Conservation (phyloP, 64 coral and sea anemone species). For the Actinia equina region DNA sequence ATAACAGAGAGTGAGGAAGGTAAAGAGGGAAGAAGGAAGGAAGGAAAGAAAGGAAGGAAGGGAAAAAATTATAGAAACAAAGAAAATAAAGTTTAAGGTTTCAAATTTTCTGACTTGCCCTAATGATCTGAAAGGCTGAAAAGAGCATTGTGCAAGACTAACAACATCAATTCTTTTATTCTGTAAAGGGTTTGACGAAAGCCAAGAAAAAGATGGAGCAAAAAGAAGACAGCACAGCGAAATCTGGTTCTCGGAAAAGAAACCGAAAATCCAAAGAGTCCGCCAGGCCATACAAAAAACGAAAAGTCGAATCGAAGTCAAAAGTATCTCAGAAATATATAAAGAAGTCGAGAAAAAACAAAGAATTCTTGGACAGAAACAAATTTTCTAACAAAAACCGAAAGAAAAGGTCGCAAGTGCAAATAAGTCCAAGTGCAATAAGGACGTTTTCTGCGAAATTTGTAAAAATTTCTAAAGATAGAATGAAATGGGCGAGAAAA, state of each 20-base stretch:
- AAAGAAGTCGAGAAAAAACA: background rate
- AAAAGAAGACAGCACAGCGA: background rate
- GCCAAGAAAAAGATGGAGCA: background rate
- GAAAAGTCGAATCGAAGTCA: background rate
- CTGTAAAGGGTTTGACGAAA: too few species aligned
- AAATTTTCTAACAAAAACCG: background rate
- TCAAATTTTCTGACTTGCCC: too few species aligned
- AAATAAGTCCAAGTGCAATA: background rate
- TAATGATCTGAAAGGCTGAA: too few species aligned
- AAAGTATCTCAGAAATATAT: background rate
- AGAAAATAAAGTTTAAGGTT: too few species aligned
- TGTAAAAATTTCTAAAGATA: conserved; percentile 52
- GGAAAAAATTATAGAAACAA: too few species aligned
- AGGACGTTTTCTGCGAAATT: conserved; percentile 35
- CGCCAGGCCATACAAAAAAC: background rate
- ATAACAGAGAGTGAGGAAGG: too few species aligned
- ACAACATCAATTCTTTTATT: too few species aligned
- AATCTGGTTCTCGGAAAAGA: background rate
- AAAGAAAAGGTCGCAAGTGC: background rate
- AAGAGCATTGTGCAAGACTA: too few species aligned
- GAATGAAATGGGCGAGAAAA: conserved; percentile 36
- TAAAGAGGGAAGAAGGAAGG: too few species aligned
- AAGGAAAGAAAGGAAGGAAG: too few species aligned
- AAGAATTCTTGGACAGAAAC: background rate
- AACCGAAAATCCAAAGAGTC: background rate